Conservation (phyloP, 2,113 vertebrate genomes). For the Brienomyrus longianalis region DNA sequence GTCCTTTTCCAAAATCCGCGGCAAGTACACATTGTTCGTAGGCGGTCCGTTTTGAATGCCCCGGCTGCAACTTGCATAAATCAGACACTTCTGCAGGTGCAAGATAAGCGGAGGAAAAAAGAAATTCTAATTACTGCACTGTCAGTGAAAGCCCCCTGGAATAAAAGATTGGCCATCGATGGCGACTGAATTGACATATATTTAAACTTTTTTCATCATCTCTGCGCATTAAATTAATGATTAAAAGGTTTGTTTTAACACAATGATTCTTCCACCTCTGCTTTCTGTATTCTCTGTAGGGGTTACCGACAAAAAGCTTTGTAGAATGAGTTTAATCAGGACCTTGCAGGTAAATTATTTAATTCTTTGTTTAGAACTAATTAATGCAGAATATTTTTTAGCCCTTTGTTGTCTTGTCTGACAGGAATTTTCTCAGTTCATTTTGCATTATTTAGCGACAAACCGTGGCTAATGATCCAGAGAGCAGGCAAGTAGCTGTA, state of each 20-base stretch:
- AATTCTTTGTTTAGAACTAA: conserved; percentile 8
- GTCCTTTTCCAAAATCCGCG: neutral
- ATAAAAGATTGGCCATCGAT: conserved; percentile 29
- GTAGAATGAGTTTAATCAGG: neutral
- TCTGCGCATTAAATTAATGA: conserved; percentile 37
- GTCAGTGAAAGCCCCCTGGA: conserved; percentile 35
- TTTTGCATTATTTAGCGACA: neutral
- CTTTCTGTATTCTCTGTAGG: neutral
- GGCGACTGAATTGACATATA: conserved; percentile 25
- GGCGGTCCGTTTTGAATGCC: neutral
- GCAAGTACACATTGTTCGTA: neutral
- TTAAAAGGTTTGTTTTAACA: conserved; percentile 31
- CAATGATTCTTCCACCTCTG: conserved; percentile 7
- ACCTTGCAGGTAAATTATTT: conserved; percentile 7
- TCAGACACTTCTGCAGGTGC: conserved; percentile 34
- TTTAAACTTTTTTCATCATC: conserved; percentile 19
- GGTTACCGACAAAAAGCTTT: neutral
- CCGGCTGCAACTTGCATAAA: conserved; percentile 14
- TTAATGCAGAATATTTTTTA: neutral
- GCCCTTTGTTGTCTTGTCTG: neutral
- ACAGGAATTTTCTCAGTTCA: neutral
- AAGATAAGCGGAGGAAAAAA: conserved; percentile 37
- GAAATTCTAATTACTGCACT: conserved; percentile 46
- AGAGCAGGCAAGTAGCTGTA: neutral
- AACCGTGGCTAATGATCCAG: neutral